phyloP scores from a whole-genome alignment of 2,888 invertebrate genomes.

The Lamellibrachia satsuma region DNA sequence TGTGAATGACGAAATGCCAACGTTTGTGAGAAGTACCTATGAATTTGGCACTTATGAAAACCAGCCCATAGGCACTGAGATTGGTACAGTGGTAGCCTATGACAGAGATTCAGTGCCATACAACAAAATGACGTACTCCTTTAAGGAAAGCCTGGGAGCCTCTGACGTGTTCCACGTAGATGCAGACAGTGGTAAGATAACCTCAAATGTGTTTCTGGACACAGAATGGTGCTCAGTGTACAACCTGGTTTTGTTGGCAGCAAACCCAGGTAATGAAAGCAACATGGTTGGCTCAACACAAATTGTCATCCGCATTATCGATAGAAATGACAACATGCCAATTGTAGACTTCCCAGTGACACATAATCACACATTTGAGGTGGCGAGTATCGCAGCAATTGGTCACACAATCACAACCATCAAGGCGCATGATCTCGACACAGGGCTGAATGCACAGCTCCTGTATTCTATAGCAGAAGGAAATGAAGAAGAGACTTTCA shows the following conservation, averaged over 20 bases:
- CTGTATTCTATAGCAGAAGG: slow-evolving; percentile 34
- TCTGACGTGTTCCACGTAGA: slow-evolving; percentile 33
- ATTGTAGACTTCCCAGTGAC: slow-evolving; percentile 34
- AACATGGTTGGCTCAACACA: slow-evolving; percentile 27
- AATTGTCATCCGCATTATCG: slow-evolving; percentile 35
- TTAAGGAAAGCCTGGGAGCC: slow-evolving; percentile 19
- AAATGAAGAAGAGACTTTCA: slow-evolving; percentile 35
- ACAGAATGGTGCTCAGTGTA: slow-evolving; percentile 33
- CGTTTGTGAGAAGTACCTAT: slow-evolving; percentile 38
- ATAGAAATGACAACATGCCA: slow-evolving; percentile 38
- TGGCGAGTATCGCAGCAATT: slow-evolving; percentile 27
- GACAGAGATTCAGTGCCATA: slow-evolving; percentile 36
- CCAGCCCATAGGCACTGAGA: slow-evolving; percentile 30
- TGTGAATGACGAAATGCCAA: slow-evolving; percentile 54
- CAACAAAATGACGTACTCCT: slow-evolving; percentile 34
- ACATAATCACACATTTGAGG: slow-evolving; percentile 29
- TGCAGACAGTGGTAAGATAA: slow-evolving; percentile 34
- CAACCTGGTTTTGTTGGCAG: slow-evolving; percentile 33
- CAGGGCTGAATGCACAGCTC: slow-evolving; percentile 34
- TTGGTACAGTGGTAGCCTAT: slow-evolving; percentile 34
- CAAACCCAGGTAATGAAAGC: slow-evolving; percentile 20
- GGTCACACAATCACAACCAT: slow-evolving; percentile 35
- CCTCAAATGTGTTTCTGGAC: slow-evolving; percentile 29
- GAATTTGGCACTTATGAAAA: slow-evolving; percentile 35
- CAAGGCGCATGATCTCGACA: slow-evolving; percentile 36